phyloP scores from a whole-genome alignment of 2,113 vertebrate species.

The Brienomyrus brachyistius region DNA sequence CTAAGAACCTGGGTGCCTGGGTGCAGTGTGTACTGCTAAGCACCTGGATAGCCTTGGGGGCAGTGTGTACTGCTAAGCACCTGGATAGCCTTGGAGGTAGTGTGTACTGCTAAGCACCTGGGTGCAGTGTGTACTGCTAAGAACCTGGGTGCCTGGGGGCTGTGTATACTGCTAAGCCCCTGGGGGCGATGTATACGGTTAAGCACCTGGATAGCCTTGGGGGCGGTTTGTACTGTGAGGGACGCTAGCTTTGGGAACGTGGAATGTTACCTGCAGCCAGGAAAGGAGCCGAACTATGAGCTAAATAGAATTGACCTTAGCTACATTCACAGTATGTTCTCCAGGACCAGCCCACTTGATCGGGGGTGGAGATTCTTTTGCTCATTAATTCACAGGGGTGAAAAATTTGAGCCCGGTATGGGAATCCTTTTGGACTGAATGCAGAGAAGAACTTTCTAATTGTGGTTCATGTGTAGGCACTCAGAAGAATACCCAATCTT shows the following conservation, averaged over 20 bases:
- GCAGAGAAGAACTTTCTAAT: neutral
- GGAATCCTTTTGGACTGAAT: neutral
- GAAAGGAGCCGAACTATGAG: neutral
- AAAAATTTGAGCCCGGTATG: neutral
- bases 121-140: no score
- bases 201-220: neutral
- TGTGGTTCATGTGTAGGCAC: neutral
- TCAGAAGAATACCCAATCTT: neutral
- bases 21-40: no score
- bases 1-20: no score
- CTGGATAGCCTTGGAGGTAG: no score
- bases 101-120: no score
- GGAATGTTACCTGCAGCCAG: neutral
- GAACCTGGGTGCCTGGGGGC: no score
- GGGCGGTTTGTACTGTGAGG: neutral
- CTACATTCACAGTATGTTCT: neutral
- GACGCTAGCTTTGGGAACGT: neutral
- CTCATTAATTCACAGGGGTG: neutral
- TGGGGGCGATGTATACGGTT: no score
- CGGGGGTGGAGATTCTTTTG: neutral
- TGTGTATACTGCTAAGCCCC: no score
- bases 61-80: no score
- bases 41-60: no score
- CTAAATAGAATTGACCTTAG: neutral
- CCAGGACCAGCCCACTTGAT: neutral